phyloP scores from a whole-genome alignment of 2,888 invertebrate species.

The Onthophagus sagittarius region DNA sequence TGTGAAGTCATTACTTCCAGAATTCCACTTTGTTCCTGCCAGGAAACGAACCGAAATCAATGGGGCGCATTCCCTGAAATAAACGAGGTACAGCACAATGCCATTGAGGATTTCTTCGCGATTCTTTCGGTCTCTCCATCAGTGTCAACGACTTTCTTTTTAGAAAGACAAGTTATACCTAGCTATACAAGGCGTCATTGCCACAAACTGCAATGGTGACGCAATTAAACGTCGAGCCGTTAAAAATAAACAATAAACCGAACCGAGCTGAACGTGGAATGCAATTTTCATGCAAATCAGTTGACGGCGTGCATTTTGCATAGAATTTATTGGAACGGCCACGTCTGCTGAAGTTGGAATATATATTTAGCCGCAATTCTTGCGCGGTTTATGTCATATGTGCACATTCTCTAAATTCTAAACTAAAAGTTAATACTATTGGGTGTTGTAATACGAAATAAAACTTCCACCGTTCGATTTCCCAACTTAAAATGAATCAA shows the following conservation, averaged over 20 bases:
- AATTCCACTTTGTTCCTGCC: neutral
- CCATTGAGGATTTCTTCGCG: neutral
- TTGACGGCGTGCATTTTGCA: slow-evolving; percentile 17
- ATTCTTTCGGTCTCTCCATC: neutral
- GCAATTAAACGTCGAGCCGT: neutral
- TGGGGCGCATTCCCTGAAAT: neutral
- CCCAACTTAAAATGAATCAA: neutral
- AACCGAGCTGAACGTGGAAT: slow-evolving; percentile 3
- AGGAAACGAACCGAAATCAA: neutral
- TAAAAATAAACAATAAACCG: neutral
- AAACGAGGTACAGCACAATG: neutral
- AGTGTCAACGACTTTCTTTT: neutral
- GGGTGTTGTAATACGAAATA: neutral
- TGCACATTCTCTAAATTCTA: neutral
- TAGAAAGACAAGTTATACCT: neutral
- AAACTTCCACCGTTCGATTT: neutral
- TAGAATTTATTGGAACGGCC: slow-evolving; percentile 15
- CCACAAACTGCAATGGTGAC: neutral
- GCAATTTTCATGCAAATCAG: slow-evolving; percentile 22
- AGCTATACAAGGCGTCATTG: neutral
- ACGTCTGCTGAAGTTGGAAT: neutral
- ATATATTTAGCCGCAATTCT: neutral
- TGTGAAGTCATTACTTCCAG: neutral
- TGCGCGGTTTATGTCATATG: neutral
- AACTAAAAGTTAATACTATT: neutral